These are phyloP conservation scores for Tychaedon coryphoeus DNA, from an alignment of 2,113 vertebrate genomes.

Conservation along the genomic window DNA sequence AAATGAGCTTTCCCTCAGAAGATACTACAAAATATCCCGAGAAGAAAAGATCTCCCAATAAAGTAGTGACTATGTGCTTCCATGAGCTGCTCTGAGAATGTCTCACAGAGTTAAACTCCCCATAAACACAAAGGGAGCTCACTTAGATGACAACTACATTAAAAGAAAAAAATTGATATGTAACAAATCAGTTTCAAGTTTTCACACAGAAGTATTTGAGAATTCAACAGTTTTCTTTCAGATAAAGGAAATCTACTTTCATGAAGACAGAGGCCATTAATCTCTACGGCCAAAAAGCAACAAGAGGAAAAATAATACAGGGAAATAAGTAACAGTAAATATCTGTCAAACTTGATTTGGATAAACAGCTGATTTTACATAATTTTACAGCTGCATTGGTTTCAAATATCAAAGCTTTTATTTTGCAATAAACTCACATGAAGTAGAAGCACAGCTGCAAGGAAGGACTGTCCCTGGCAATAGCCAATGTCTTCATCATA, in stretches of 20 bases:
- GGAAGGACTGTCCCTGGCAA: conserved; percentile 97
- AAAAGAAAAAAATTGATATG: background rate
- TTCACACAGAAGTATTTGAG: background rate
- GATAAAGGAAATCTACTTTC: background rate
- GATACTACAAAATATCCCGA: background rate
- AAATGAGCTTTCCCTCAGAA: background rate
- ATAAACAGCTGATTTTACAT: background rate
- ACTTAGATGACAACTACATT: background rate
- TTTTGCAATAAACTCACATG: conserved; percentile 85
- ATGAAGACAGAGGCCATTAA: background rate
- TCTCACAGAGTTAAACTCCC: background rate
- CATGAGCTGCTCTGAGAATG: background rate
- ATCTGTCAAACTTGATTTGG: background rate
- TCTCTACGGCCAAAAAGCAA: background rate
- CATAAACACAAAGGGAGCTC: background rate
- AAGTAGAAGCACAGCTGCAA: conserved; percentile 93
- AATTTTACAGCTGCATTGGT: background rate
- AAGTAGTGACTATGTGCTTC: background rate
- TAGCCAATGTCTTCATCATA: conserved; percentile 98
- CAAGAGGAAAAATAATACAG: conserved; percentile 1
- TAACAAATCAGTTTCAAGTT: background rate
- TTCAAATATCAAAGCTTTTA: background rate
- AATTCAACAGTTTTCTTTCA: background rate
- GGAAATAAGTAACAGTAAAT: conserved; percentile 16
- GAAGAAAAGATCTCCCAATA: background rate